A percentile compares a stretch with the other conserved stretches of the same genome.
Evolutionary conservation across 2,888 invertebrate species (phyloP).

Genomic region (Chalcosyrphus nemorum): DNA sequence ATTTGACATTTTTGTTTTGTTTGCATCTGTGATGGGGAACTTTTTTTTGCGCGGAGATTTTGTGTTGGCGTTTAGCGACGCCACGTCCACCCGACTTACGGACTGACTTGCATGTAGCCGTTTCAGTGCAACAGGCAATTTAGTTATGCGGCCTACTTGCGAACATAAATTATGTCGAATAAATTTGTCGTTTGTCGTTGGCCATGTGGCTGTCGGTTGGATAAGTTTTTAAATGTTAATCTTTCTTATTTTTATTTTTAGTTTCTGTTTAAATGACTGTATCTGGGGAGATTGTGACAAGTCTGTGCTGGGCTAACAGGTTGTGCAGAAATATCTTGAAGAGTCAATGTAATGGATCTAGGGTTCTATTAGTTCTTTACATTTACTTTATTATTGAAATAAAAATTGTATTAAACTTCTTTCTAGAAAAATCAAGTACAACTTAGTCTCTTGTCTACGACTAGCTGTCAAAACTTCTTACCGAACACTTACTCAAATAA

Average conservation of each 20-base stretch:
- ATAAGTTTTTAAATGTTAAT: slow-evolving; percentile 30
- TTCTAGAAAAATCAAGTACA: no score
- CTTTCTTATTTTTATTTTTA: not conserved
- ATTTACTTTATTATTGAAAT: no score
- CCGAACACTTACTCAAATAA: no score
- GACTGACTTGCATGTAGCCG: slow-evolving; percentile 26
- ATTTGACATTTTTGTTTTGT: slow-evolving; percentile 44
- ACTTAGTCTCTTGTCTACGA: no score
- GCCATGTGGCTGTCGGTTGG: slow-evolving; percentile 67
- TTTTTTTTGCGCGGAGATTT: no score
- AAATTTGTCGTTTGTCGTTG: slow-evolving; percentile 71
- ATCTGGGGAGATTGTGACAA: slow-evolving; percentile 21
- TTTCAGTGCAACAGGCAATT: slow-evolving; percentile 65
- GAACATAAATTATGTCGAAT: slow-evolving; percentile 70
- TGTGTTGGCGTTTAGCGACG: slow-evolving; percentile 69
- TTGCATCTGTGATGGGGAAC: slow-evolving; percentile 38
- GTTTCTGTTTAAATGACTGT: not conserved
- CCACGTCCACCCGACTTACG: slow-evolving; percentile 64
- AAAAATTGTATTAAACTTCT: no score
- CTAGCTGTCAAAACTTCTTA: no score
- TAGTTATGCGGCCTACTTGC: slow-evolving; percentile 69
- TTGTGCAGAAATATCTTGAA: slow-evolving; percentile 1
- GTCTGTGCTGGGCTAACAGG: slow-evolving; percentile 28
- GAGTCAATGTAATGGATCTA: no score
- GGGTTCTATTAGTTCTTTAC: no score